Percentiles rank a stretch among this genome's conserved stretches.
Conservation (phyloP, 2,797 vertebrate species). For the Denticeps clupeoides region DNA sequence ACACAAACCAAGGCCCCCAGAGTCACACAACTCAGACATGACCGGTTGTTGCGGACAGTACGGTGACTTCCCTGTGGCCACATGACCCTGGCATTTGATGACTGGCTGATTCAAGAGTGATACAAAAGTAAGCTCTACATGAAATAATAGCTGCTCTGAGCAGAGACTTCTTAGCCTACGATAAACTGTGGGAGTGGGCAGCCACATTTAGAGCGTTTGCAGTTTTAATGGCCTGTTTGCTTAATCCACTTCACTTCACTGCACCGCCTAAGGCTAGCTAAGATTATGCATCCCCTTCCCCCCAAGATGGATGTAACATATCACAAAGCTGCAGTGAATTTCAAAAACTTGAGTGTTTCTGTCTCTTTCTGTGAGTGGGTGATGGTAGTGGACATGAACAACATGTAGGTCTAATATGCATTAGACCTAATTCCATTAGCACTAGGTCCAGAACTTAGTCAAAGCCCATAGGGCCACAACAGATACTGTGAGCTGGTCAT, state of each 20-base stretch:
- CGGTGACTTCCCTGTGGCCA: too few relatives aligned
- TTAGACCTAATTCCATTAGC: constrained; percentile 47
- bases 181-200: constrained; percentile 46
- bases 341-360: too few relatives aligned
- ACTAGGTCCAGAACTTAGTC: constrained; percentile 26
- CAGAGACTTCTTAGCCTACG: constrained; percentile 29
- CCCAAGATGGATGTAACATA: constrained; percentile 32
- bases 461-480: constrained; percentile 13
- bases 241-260: constrained; percentile 50
- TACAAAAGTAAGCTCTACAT: too few relatives aligned
- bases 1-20: too few relatives aligned
- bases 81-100: too few relatives aligned
- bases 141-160: neutral
- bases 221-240: constrained; percentile 48
- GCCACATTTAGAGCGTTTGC: constrained; percentile 30
- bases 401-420: constrained; percentile 36
- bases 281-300: too few relatives aligned
- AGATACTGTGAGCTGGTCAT: constrained; percentile 16
- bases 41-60: too few relatives aligned
- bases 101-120: too few relatives aligned
- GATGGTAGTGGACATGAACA: neutral
- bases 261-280: constrained; percentile 39
- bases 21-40: too few relatives aligned
- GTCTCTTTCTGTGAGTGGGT: neutral
- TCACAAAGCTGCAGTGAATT: constrained; percentile 2